Conservation (phyloP, 1,140 invertebrate species). For the Vollenhovia emeryi region DNA sequence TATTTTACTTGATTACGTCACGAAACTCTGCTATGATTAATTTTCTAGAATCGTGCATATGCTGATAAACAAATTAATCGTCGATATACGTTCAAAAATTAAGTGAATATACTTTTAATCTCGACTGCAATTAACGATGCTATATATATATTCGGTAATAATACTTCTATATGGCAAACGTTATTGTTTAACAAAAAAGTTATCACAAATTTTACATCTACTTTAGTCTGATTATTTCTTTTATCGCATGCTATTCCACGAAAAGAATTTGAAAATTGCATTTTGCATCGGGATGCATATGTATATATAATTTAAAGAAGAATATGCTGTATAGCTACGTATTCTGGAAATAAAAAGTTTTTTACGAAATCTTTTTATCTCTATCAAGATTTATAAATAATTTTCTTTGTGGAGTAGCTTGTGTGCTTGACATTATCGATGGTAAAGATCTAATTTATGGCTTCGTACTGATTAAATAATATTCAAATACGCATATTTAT, state of each 20-base stretch:
- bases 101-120: background rate
- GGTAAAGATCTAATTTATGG: background rate
- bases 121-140: background rate
- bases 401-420: background rate
- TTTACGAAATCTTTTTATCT: background rate
- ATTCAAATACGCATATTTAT: background rate
- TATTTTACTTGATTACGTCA: background rate
- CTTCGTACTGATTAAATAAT: slow-evolving; percentile 7
- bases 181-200: background rate
- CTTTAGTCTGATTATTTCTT: background rate
- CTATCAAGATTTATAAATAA: slow-evolving; percentile 6
- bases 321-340: no score
- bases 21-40: background rate
- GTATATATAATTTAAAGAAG: background rate
- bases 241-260: background rate
- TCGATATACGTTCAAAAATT: background rate
- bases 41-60: background rate
- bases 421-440: background rate
- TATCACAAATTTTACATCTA: background rate
- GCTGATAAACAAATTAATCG: background rate
- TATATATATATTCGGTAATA: background rate
- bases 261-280: background rate
- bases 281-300: background rate
- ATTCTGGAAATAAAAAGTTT: background rate
- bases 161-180: background rate